Evolutionary conservation across 2,888 invertebrate species (phyloP).

Genomic region (Mimumesa dahlbomi): DNA sequence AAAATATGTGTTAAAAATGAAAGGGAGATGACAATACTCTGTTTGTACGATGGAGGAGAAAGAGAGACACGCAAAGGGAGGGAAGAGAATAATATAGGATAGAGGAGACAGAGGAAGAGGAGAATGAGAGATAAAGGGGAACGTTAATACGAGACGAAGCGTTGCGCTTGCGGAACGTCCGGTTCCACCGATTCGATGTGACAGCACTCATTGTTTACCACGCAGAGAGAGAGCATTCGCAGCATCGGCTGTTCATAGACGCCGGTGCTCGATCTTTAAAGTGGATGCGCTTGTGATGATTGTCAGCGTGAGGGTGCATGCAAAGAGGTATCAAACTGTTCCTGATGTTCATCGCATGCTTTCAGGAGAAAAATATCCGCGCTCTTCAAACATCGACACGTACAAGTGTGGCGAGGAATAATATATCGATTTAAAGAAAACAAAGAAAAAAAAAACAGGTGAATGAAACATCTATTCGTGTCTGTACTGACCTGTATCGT

Average conservation of each 20-base stretch:
- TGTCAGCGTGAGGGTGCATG: no score
- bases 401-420: background rate
- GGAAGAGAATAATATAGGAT: background rate
- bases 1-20: background rate
- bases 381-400: background rate
- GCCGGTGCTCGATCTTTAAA: background rate
- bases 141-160: constrained; percentile 33
- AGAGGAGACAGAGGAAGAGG: constrained; percentile 6
- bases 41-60: no score
- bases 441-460: no score
- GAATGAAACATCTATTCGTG: no score
- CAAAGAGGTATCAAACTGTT: no score
- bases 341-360: no score
- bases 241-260: constrained; percentile 27
- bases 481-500: no score
- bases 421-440: constrained; percentile 1
- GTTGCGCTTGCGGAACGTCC: constrained; percentile 17
- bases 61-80: background rate
- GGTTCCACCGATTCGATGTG: constrained; percentile 48
- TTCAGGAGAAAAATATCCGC: background rate
- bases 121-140: constrained; percentile 16
- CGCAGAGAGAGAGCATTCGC: constrained; percentile 25
- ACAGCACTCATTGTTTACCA: constrained; percentile 59
- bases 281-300: constrained; percentile 3
- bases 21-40: background rate